A percentile compares a stretch with the other conserved stretches of the same genome.
phyloP scores from a whole-genome alignment of 1,140 invertebrate genomes.

The Diabrotica undecimpunctata region DNA sequence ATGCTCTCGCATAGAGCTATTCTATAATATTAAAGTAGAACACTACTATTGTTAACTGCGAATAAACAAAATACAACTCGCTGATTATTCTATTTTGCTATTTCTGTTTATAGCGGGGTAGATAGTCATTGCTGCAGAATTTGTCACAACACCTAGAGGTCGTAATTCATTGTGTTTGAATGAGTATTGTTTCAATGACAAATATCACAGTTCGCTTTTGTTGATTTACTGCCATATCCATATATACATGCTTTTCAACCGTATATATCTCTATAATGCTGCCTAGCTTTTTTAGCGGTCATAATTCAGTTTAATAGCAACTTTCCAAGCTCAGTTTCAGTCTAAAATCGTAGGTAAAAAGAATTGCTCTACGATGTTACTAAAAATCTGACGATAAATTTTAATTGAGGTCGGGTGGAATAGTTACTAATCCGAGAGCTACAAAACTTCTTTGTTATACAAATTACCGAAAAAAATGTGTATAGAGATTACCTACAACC shows the following conservation, averaged over 20 bases:
- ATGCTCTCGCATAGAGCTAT: too few relatives aligned
- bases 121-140: neutral
- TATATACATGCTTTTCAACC: constrained; percentile 1
- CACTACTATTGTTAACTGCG: too few relatives aligned
- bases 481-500: too few relatives aligned
- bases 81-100: too few relatives aligned
- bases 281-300: neutral
- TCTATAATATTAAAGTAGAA: too few relatives aligned
- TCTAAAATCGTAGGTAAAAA: neutral
- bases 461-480: too few relatives aligned
- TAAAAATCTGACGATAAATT: too few relatives aligned
- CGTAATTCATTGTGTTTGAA: neutral
- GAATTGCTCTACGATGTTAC: too few relatives aligned
- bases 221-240: constrained; percentile 2
- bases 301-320: neutral
- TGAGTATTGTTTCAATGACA: constrained; percentile 2
- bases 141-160: constrained; percentile 1
- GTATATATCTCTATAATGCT: constrained; percentile 1
- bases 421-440: too few relatives aligned
- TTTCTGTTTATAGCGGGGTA: neutral
- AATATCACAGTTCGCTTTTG: constrained; percentile 2
- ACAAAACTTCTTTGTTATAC: too few relatives aligned
- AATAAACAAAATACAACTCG: too few relatives aligned
- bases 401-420: too few relatives aligned
- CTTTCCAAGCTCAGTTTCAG: neutral